Conservation (phyloP, 2,113 vertebrate genomes). For the Anolis carolinensis region DNA sequence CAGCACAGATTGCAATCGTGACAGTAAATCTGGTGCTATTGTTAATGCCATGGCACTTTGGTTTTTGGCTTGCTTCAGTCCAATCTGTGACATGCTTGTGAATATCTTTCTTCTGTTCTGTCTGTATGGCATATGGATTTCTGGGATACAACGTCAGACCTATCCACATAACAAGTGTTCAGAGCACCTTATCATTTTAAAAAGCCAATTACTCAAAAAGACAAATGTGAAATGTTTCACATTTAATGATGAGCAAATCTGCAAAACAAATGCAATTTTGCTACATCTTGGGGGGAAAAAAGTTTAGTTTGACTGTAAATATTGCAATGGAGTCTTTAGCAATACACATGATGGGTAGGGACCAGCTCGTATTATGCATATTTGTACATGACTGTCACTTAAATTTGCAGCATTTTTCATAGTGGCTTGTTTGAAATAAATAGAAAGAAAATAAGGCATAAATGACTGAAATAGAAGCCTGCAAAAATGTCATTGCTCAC, state of each 20-base stretch:
- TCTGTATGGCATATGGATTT: conserved; percentile 94
- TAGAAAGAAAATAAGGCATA: conserved; percentile 84
- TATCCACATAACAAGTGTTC: conserved; percentile 90
- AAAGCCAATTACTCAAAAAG: conserved; percentile 90
- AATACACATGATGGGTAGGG: conserved; percentile 79
- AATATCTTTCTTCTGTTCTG: conserved; percentile 91
- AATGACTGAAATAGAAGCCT: conserved; percentile 84
- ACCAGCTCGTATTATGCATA: conserved; percentile 84
- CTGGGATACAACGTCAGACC: conserved; percentile 89
- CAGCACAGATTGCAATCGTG: conserved; percentile 92
- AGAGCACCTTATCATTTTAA: conserved; percentile 90
- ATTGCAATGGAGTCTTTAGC: conserved; percentile 85
- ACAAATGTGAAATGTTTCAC: conserved; percentile 90
- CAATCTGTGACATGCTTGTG: conserved; percentile 92
- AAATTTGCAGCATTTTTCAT: conserved; percentile 83
- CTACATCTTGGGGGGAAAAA: conserved; percentile 76
- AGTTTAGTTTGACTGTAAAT: conserved; percentile 88
- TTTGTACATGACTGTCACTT: conserved; percentile 86
- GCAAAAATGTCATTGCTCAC: conserved; percentile 85
- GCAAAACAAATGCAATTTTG: conserved; percentile 87
- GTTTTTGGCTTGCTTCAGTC: conserved; percentile 89
- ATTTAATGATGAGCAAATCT: conserved; percentile 88
- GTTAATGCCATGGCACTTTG: conserved; percentile 90
- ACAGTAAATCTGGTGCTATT: conserved; percentile 93
- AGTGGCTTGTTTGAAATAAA: conserved; percentile 82